Percentiles rank a stretch among this genome's conserved stretches.
phyloP scores from a whole-genome alignment of 2,888 invertebrate species.

The Hypselothyrea guttata region DNA sequence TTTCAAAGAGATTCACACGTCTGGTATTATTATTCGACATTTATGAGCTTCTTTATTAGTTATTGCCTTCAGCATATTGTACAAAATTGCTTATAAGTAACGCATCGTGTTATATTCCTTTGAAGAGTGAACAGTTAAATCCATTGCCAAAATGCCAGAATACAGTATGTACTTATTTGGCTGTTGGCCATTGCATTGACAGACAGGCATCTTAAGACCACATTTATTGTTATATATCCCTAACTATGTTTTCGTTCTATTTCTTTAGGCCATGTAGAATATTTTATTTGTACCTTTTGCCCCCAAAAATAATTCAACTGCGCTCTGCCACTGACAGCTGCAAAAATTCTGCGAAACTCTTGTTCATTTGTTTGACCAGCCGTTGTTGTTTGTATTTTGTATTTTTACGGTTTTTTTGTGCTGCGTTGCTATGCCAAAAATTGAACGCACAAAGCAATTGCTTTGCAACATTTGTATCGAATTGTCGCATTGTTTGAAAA shows the following conservation, averaged over 20 bases:
- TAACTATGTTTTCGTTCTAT: not conserved
- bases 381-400: conserved; percentile 14
- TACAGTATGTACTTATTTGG: conserved; percentile 1
- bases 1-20: no score
- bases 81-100: no score
- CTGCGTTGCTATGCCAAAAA: conserved; percentile 51
- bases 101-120: not conserved
- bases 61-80: no score
- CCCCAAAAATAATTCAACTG: conserved; percentile 21
- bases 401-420: conserved; percentile 26
- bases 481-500: conserved; percentile 44
- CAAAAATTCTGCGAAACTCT: conserved; percentile 64
- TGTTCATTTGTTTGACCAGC: conserved; percentile 65
- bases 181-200: conserved; percentile 50
- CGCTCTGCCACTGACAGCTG: conserved; percentile 62
- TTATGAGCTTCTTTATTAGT: no score
- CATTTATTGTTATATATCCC: conserved; percentile 35
- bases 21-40: no score
- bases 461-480: conserved; percentile 72
- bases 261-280: conserved; percentile 28
- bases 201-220: conserved; percentile 36
- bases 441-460: conserved; percentile 64
- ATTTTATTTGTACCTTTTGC: conserved; percentile 47
- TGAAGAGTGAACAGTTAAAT: conserved; percentile 28
- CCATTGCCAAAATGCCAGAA: not conserved